Conservation (phyloP, 2,113 vertebrate species). For the Xiphophorus hellerii region DNA sequence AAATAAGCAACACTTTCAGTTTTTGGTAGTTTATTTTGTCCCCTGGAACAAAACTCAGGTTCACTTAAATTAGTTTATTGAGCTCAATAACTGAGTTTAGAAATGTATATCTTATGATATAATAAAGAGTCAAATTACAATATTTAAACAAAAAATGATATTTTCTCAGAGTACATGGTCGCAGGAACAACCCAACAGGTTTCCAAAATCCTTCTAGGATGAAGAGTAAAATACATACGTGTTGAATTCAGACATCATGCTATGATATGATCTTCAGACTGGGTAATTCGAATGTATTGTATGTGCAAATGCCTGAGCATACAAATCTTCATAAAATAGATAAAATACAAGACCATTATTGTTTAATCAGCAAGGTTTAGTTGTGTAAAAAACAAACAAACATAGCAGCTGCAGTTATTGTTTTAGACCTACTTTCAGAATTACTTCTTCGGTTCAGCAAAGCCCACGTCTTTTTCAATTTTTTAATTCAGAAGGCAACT, state of each 20-base stretch:
- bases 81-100: constrained; percentile 49
- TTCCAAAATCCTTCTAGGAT: constrained; percentile 38
- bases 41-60: neutral
- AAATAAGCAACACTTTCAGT: neutral
- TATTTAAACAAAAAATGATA: constrained; percentile 12
- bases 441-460: constrained; percentile 2
- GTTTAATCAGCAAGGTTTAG: constrained; percentile 47
- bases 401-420: constrained; percentile 59
- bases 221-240: constrained; percentile 51
- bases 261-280: constrained; percentile 46
- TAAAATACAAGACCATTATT: constrained; percentile 43
- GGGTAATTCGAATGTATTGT: constrained; percentile 48
- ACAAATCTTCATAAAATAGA: constrained; percentile 41
- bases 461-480: constrained; percentile 17
- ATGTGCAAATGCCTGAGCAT: constrained; percentile 61
- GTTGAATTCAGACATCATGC: constrained; percentile 67
- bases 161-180: neutral
- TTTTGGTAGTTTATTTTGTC: neutral
- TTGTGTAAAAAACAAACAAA: constrained; percentile 65
- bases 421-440: constrained; percentile 7
- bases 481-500: constrained; percentile 38
- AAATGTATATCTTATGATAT: constrained; percentile 29
- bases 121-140: constrained; percentile 21
- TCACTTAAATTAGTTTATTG: constrained; percentile 54
- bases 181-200: neutral